Evolutionary conservation across 2,888 invertebrate genomes (phyloP).

Genomic region (Eubasilissa splendida): DNA sequence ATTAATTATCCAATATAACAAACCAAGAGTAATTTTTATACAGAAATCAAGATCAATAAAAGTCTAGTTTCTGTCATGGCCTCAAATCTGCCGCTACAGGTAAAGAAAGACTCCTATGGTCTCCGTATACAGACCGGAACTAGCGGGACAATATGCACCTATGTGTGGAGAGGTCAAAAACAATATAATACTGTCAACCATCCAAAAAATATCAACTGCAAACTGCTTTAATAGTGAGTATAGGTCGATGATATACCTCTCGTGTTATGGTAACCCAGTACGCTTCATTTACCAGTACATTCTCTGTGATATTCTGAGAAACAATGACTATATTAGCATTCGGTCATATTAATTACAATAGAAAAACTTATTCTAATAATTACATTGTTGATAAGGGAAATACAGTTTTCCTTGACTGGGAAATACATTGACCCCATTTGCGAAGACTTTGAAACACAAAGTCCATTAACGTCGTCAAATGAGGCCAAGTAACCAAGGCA

Average conservation of each 20-base stretch:
- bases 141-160: constrained; percentile 73
- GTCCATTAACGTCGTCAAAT: no score
- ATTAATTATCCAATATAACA: no score
- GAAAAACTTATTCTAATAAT: no score
- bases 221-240: constrained; percentile 49
- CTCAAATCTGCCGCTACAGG: constrained; percentile 62
- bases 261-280: constrained; percentile 93
- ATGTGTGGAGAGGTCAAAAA: constrained; percentile 73
- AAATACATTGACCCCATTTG: no score
- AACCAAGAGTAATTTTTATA: constrained; percentile 21
- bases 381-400: no score
- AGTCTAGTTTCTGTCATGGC: constrained; percentile 48
- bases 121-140: constrained; percentile 59
- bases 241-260: constrained; percentile 83
- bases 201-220: constrained; percentile 53
- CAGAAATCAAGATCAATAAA: constrained; percentile 14
- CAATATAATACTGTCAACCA: constrained; percentile 64
- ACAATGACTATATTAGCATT: constrained; percentile 68
- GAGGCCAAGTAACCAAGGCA: no score
- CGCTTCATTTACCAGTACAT: constrained; percentile 95
- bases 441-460: no score
- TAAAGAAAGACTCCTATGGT: constrained; percentile 54
- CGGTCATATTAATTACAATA: background rate
- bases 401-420: no score
- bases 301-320: constrained; percentile 96